Evolutionary conservation across 2,113 vertebrate genomes (phyloP).

Genomic region (Trematocara unimaculatum): DNA sequence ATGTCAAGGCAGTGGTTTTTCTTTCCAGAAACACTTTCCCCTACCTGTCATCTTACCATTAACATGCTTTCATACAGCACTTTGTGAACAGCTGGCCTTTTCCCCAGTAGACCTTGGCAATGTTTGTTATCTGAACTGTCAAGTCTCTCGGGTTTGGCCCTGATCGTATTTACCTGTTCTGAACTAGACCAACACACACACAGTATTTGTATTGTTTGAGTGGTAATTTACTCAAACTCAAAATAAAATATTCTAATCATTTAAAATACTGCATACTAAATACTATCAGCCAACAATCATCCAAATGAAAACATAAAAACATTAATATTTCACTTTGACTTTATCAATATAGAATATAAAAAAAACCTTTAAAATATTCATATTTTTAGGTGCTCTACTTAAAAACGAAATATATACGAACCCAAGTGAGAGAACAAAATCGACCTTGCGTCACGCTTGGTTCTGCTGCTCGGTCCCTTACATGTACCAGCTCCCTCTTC

Average conservation of each 20-base stretch:
- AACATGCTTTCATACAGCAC: neutral
- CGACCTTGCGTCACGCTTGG: neutral
- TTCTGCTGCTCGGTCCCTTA: neutral
- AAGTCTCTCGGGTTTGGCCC: accelerated
- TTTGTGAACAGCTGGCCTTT: neutral
- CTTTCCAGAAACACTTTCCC: neutral
- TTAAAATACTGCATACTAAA: neutral
- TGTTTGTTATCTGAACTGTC: neutral
- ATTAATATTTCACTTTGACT: neutral
- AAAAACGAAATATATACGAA: neutral
- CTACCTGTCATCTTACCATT: neutral
- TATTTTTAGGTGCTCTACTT: neutral
- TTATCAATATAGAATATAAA: neutral
- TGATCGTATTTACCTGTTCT: neutral
- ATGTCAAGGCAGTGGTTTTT: neutral
- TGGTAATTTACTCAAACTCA: neutral
- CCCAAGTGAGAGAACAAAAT: neutral
- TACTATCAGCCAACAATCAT: neutral
- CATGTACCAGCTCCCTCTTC: neutral
- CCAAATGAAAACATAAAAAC: neutral
- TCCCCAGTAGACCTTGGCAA: neutral
- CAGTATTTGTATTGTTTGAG: neutral
- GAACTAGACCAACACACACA: neutral
- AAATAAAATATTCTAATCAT: neutral
- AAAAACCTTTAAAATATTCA: accelerated